Base-by-base conservation (phyloP, 2,113 vertebrate genomes). In the Lycocorax pyrrhopterus region DNA sequence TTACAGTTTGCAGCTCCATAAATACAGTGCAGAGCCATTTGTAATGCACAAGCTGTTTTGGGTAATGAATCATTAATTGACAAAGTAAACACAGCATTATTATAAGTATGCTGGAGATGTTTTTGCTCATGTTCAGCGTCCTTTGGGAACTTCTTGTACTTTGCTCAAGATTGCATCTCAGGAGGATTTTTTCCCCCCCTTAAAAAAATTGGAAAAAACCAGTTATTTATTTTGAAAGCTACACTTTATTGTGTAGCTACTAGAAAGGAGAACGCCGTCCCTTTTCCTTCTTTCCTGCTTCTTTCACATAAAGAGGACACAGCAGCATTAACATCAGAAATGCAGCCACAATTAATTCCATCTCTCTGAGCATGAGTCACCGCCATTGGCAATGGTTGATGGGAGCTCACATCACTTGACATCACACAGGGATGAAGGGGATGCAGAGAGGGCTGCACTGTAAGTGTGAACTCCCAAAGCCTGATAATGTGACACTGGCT, bases 81-180 rank as follows among this genome's bases (percentile, higher is more conserved):
- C 88, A 95, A 96, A 95, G 68, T 89, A 96, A 97, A 96, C 89
- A 96, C 63, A 77, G 20, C n/a, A 79, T 87, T 90, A 92, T 76
- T 93, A 25, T 85, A 96, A 95, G 93, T 83, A 96, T 91, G 80
- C 41, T 90, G 77, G 90, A 95, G 95, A 94, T 89, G 83, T 97
- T 97, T 94, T 92, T 95, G 69, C 84, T 96, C 55, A 0, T 91
- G 86, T 82, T 93, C 86, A 92, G 62, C 30, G 90, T 87, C 93
- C 93, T 95, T 95, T 94, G 94, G 92, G 97, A 96, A 96, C 93
- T 94, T 94, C 91, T 89, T 97, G 96, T 94, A 93, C 96, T 96
- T 87, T 94, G 27, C 79, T 62, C 80, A 90, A 91, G 89, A 93
- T 84, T 92, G 35, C 44, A 82, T 95, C 92, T 90, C 80, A 52